Percentiles rank a stretch among this genome's conserved stretches.
phyloP scores from a whole-genome alignment of 2,888 invertebrate genomes.

The Phytoseiulus persimilis region DNA sequence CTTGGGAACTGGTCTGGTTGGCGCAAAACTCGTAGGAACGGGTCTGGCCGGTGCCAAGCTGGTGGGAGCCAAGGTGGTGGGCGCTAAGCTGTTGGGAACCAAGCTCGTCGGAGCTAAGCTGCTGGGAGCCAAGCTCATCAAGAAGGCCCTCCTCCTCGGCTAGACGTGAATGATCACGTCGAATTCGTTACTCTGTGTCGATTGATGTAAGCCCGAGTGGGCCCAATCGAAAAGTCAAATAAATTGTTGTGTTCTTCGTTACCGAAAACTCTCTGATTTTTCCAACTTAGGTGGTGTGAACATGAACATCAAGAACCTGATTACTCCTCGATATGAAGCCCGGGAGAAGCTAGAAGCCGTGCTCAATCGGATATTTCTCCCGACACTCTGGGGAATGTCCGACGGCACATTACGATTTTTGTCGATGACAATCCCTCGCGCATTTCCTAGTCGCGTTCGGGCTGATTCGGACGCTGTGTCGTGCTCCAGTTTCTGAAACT shows the following conservation, averaged over 20 bases:
- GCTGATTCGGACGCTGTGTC: background rate
- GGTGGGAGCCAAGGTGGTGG: too few species aligned
- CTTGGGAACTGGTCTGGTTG: too few species aligned
- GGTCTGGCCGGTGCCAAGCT: constrained; percentile 14
- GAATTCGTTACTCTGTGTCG: background rate
- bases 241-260: background rate
- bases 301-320: too few species aligned
- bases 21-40: background rate
- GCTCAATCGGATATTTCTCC: too few species aligned
- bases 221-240: background rate
- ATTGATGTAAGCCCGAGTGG: background rate
- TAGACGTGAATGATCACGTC: background rate
- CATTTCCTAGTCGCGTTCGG: background rate
- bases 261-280: too few species aligned
- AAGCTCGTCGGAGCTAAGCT: too few species aligned
- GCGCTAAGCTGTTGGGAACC: too few species aligned
- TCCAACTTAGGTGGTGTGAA: too few species aligned
- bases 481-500: background rate
- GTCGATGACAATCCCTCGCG: background rate
- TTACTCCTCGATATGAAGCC: too few species aligned
- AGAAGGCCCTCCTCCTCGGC: background rate
- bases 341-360: too few species aligned
- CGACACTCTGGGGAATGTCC: background rate
- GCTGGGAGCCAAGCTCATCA: background rate
- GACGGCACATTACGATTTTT: background rate